Conservation (phyloP, 2,797 vertebrate species). For the Hippopotamyrus pictus region DNA sequence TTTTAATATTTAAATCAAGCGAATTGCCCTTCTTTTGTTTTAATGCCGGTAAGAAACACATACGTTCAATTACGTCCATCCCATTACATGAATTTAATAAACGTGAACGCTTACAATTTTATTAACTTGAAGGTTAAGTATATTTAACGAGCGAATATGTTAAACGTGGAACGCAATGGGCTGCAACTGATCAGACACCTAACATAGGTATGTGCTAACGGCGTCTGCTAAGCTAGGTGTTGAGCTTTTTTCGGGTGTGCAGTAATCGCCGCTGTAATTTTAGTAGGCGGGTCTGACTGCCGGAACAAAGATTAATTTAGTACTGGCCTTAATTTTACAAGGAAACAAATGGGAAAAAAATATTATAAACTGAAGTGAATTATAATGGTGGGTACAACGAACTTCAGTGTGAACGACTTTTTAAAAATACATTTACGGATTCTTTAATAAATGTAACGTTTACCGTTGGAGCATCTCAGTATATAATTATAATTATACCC, state of each 20-base stretch:
- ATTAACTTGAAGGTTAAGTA: not conserved
- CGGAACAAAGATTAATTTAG: not conserved
- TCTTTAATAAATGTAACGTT: not conserved
- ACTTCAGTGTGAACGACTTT: not conserved
- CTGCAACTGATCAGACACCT: not conserved
- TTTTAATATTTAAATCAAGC: not conserved
- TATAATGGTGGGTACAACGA: not conserved
- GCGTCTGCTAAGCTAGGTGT: not conserved
- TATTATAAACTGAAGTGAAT: not conserved
- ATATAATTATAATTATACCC: not conserved
- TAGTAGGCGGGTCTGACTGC: not conserved
- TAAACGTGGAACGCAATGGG: not conserved
- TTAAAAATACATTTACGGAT: not conserved
- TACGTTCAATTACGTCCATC: not conserved
- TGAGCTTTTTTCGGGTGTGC: not conserved
- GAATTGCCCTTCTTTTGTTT: not conserved
- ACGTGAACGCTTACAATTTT: not conserved
- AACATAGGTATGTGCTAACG: not conserved
- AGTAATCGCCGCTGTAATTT: not conserved
- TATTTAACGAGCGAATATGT: not conserved
- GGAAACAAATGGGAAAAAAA: not conserved
- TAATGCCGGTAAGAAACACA: not conserved
- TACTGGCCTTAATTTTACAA: not conserved
- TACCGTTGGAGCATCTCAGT: not conserved
- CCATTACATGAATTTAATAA: not conserved